Percentiles rank a stretch among this genome's conserved stretches.
These are phyloP conservation scores for Tinea semifulvella DNA, from an alignment of 2,888 invertebrate species.

Conservation along the genomic window DNA sequence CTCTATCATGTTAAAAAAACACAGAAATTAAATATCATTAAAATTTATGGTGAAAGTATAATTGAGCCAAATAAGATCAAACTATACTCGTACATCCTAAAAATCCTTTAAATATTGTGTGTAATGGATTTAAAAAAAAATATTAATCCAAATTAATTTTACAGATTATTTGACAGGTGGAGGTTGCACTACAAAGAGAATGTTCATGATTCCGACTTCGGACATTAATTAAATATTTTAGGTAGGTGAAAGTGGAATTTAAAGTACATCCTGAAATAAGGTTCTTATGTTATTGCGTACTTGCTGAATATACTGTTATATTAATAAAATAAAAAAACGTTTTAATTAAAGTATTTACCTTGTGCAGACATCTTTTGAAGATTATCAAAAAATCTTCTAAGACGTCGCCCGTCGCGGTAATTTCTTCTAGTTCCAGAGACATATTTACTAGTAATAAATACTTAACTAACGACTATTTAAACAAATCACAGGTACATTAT, in stretches of 20 bases:
- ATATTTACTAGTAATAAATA: slow-evolving; percentile 55
- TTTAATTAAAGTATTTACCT: slow-evolving; percentile 59
- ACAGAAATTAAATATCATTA: neutral
- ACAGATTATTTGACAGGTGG: neutral
- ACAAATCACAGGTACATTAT: slow-evolving; percentile 17
- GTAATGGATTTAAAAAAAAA: too few species aligned
- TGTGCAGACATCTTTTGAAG: slow-evolving; percentile 73
- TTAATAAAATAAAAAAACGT: neutral
- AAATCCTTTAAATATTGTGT: too few species aligned
- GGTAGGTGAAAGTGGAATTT: too few species aligned
- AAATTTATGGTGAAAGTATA: too few species aligned
- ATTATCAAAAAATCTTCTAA: slow-evolving; percentile 77
- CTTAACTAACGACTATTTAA: slow-evolving; percentile 30
- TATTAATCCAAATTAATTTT: slow-evolving; percentile 5
- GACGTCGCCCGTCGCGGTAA: slow-evolving; percentile 72
- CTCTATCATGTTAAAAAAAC: neutral
- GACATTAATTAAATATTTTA: too few species aligned
- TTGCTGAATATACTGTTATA: too few species aligned
- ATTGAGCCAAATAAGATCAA: too few species aligned
- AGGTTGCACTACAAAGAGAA: slow-evolving; percentile 1
- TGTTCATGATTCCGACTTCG: neutral
- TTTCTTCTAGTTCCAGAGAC: slow-evolving; percentile 73
- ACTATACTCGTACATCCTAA: too few species aligned
- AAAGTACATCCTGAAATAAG: too few species aligned
- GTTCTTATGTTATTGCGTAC: too few species aligned